phyloP scores from a whole-genome alignment of 2,888 invertebrate genomes.

The Sphaeridia pumilis region DNA sequence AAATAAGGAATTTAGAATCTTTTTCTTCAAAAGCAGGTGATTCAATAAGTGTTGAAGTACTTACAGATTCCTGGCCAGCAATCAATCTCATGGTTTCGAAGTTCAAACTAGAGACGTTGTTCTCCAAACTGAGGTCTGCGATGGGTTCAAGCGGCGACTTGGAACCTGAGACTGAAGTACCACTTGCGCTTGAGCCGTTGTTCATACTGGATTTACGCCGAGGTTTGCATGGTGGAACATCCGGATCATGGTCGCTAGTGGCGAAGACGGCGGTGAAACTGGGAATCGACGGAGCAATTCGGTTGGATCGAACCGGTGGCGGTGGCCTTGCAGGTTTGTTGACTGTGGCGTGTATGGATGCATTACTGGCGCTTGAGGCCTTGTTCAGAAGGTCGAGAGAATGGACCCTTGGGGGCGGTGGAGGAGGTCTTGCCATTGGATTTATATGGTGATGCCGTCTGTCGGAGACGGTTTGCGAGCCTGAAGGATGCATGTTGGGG shows the following conservation, averaged over 20 bases:
- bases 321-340: conserved; percentile 33
- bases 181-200: not conserved
- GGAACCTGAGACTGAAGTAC: not conserved
- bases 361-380: conserved; percentile 16
- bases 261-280: conserved; percentile 35
- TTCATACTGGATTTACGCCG: conserved; percentile 32
- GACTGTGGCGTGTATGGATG: conserved; percentile 8
- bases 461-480: conserved; percentile 15
- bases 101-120: conserved; percentile 32
- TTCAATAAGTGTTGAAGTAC: not conserved
- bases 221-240: conserved; percentile 32
- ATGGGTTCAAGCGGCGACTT: conserved; percentile 1
- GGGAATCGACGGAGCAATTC: conserved; percentile 27
- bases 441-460: conserved; percentile 1
- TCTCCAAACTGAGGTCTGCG: conserved; percentile 15
- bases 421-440: conserved; percentile 27
- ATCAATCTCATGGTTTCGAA: conserved; percentile 34
- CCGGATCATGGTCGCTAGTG: conserved; percentile 17
- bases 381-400: conserved; percentile 32
- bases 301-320: conserved; percentile 30
- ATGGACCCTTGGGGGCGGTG: conserved; percentile 35
- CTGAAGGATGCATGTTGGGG: not conserved
- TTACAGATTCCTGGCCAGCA: conserved; percentile 33
- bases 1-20: not conserved
- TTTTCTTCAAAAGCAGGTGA: not conserved